Percentiles rank a stretch among this genome's conserved stretches.
Evolutionary conservation across 2,113 vertebrate genomes (phyloP).

Genomic region (Rhinolophus sinicus): DNA sequence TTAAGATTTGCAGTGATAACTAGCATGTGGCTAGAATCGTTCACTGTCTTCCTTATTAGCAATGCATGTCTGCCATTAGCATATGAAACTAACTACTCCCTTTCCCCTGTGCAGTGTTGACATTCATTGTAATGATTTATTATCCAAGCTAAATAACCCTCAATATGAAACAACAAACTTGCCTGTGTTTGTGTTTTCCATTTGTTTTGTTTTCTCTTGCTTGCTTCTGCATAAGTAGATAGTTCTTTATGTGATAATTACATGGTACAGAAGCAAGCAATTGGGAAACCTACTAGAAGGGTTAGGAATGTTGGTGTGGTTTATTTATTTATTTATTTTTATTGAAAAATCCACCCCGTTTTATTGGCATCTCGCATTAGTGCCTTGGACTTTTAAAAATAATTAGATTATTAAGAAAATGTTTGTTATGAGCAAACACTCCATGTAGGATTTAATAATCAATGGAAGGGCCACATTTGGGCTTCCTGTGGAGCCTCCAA

Average conservation of each 20-base stretch:
- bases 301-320: conserved; percentile 23
- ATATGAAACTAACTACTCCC: conserved; percentile 73
- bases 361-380: not conserved
- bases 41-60: conserved; percentile 70
- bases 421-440: conserved; percentile 53
- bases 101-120: conserved; percentile 75
- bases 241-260: conserved; percentile 71
- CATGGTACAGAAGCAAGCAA: not conserved
- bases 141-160: conserved; percentile 80
- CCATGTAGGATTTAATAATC: conserved; percentile 26
- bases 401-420: conserved; percentile 52
- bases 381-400: conserved; percentile 18
- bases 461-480: conserved; percentile 19
- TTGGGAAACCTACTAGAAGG: conserved; percentile 55
- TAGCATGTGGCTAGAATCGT: conserved; percentile 57
- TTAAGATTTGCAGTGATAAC: conserved; percentile 58
- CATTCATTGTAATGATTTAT: conserved; percentile 83
- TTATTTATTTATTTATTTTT: not conserved
- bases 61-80: conserved; percentile 72
- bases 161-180: conserved; percentile 81
- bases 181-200: conserved; percentile 77
- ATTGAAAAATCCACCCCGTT: not conserved
- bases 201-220: conserved; percentile 70
- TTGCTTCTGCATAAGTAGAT: conserved; percentile 66
- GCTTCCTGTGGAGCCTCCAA: not conserved